phyloP scores from a whole-genome alignment of 2,797 vertebrate genomes.

The Thripadectes ignobilis region DNA sequence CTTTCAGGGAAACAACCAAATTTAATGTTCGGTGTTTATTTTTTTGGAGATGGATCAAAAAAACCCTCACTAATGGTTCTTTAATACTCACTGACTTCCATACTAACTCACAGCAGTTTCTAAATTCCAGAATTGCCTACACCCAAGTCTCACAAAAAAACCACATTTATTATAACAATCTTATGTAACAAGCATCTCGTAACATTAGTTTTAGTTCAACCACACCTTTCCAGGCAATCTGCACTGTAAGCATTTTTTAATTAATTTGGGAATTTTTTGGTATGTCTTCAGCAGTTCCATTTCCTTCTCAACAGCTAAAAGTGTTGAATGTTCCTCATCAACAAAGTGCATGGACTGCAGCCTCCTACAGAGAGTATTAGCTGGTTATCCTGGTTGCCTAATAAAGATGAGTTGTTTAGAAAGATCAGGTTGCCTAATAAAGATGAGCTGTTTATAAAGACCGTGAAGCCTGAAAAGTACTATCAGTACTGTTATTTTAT shows the following conservation, averaged over 20 bases:
- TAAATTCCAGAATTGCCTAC: neutral
- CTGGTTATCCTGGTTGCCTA: neutral
- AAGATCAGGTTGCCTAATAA: conserved; percentile 45
- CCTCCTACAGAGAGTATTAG: neutral
- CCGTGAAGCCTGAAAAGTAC: neutral
- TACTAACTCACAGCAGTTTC: neutral
- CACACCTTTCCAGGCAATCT: neutral
- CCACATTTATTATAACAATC: neutral
- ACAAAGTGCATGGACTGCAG: neutral
- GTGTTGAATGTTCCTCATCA: neutral
- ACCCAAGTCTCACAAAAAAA: neutral
- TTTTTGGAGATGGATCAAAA: neutral
- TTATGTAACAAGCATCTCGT: neutral
- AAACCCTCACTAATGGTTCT: neutral
- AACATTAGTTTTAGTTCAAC: neutral
- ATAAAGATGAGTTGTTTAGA: conserved; percentile 25
- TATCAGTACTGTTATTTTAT: conserved; percentile 21
- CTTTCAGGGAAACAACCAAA: neutral
- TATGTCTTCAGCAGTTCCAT: neutral
- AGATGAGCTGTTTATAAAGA: conserved; percentile 14
- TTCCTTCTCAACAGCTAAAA: neutral
- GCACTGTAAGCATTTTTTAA: neutral
- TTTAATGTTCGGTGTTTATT: neutral
- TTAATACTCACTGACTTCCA: neutral
- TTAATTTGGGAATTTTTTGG: neutral